A percentile compares a stretch with the other conserved stretches of the same genome.
Conservation (phyloP, 2,888 invertebrate genomes). For the Sarcophaga rosellei region DNA sequence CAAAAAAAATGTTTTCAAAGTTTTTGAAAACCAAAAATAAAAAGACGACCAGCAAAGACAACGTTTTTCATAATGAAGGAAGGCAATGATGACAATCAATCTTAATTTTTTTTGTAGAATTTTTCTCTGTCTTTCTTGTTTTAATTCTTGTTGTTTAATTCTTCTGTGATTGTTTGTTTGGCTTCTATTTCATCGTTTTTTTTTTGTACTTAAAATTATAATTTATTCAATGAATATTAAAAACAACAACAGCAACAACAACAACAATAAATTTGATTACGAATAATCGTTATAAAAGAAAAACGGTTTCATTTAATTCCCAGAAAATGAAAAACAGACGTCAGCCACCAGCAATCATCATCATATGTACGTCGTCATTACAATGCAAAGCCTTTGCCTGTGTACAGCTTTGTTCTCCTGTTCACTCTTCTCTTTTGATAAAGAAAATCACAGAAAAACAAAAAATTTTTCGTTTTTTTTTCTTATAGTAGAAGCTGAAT, state of each 20-base stretch:
- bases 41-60: neutral
- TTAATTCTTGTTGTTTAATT: neutral
- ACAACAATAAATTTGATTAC: neutral
- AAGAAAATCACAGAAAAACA: no score
- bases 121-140: neutral
- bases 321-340: neutral
- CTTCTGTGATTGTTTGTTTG: neutral
- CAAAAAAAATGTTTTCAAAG: neutral
- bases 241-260: neutral
- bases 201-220: conserved; percentile 37
- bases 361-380: no score
- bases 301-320: neutral
- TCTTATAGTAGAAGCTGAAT: no score
- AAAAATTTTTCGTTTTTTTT: no score
- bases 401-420: no score
- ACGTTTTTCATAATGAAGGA: neutral
- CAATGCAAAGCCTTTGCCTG: no score
- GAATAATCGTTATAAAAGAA: neutral
- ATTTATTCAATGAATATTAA: conserved; percentile 39
- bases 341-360: no score
- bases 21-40: neutral
- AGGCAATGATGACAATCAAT: neutral
- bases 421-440: no score
- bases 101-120: neutral
- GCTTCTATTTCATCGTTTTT: no score